Evolutionary conservation across 2,113 vertebrate genomes (phyloP).

Genomic region (Circaetus gallicus): DNA sequence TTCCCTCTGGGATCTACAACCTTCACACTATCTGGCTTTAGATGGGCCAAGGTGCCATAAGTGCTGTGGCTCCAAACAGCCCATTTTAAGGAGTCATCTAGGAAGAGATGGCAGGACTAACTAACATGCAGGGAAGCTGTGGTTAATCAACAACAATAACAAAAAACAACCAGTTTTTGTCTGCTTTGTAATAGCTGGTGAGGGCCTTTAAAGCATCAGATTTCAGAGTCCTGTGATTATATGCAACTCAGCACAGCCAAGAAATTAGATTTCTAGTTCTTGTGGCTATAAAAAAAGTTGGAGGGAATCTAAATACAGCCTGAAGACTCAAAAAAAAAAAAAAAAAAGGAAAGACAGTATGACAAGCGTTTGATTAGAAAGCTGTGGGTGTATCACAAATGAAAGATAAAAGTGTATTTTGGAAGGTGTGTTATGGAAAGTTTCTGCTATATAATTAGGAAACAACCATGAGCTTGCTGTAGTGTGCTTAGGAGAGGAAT

Average conservation of each 20-base stretch:
- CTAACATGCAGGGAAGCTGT: background rate
- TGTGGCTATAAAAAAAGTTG: background rate
- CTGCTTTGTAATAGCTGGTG: background rate
- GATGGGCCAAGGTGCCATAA: accelerated
- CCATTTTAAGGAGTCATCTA: background rate
- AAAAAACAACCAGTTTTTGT: background rate
- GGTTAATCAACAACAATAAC: background rate
- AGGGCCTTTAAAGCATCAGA: background rate
- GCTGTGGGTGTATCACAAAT: background rate
- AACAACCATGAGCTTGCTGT: background rate
- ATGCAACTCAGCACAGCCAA: background rate
- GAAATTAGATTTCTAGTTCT: background rate
- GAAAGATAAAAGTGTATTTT: background rate
- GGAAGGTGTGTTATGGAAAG: background rate
- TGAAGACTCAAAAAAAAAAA: background rate
- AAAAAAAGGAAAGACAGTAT: background rate
- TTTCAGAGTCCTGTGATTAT: background rate
- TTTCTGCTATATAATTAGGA: background rate
- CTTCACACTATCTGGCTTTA: background rate
- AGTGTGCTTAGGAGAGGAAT: background rate
- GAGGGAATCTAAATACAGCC: background rate
- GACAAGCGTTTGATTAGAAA: background rate
- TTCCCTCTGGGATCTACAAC: background rate
- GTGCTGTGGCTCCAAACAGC: background rate
- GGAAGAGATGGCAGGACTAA: background rate